Evolutionary conservation across 2,113 vertebrate genomes (phyloP).

Genomic region (Piprites chloris): DNA sequence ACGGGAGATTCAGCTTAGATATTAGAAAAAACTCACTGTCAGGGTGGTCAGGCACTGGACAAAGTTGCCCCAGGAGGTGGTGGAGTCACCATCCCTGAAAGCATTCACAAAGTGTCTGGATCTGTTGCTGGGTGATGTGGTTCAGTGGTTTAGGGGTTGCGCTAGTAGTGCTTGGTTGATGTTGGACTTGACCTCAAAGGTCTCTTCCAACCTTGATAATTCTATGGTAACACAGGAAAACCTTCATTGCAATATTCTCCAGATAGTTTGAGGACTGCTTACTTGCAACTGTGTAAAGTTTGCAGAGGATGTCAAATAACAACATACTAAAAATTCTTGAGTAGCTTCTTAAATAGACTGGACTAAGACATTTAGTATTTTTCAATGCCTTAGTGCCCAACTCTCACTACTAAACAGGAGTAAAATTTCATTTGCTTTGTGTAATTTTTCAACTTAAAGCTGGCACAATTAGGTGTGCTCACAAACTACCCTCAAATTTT

Average conservation of each 20-base stretch:
- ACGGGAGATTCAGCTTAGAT: fast-evolving
- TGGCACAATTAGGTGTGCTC: not conserved
- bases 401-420: not conserved
- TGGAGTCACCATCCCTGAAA: not conserved
- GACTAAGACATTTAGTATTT: not conserved
- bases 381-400: not conserved
- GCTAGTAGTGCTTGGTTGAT: not conserved
- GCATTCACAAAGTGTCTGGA: not conserved
- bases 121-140: not conserved
- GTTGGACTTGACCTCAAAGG: not conserved
- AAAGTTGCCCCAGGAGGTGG: too few species aligned
- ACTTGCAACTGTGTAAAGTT: not conserved
- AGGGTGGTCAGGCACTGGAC: not conserved
- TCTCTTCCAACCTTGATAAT: not conserved
- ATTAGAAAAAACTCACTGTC: not conserved
- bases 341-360: not conserved
- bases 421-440: not conserved
- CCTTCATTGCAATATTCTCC: not conserved
- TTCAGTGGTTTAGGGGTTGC: not conserved
- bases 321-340: not conserved
- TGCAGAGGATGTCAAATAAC: not conserved
- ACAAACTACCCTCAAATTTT: not conserved
- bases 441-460: not conserved
- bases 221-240: not conserved
- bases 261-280: not conserved